Base-by-base conservation (phyloP, 2,113 vertebrate genomes). In the Riparia riparia region DNA sequence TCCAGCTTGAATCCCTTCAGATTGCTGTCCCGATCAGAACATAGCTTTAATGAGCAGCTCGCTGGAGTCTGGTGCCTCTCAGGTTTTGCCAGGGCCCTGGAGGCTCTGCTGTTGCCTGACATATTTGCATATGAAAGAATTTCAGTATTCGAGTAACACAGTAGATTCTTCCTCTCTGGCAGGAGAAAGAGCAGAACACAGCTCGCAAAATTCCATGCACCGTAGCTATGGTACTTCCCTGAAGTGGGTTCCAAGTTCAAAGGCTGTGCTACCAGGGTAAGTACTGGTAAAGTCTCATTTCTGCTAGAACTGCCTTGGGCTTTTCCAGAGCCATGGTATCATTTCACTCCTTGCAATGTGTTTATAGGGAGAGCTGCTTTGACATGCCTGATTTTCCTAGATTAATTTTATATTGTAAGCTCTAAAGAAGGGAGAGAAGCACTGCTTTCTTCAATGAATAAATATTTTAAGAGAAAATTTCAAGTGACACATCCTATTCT, bases 71-170 rank as follows among this genome's bases (percentile, higher is more conserved):
- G 78, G 29, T 69, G 69, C 73, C 91, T 97, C 86, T 39, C 96
- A 77, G 19, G 74, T 94, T 96, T 72, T 97, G 95, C 90, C 85
- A 90, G 64, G 93, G 69, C 88, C 91, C 96, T 93, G 81, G 89
- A 76, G 95, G 95, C 94, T 90, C 7, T 83, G 80, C 84, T 95
- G 44, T 56, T 97, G 93, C 94, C 87, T 97, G 95, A 82, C 73
- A 66, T 66, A 97, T 95, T 93, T 96, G 82, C 94, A 96, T 94
- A 95, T 95, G 95, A 96, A 97, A 96, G 94, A 91, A 94, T 96
- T 70, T 95, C 93, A 82, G 77, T 70, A 29, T 93, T 90, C 74
- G 51, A 86, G 79, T 88, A 85, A 61, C 69, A 78, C 25, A 81
- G 76, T 16, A 85, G 66, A 21, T 68, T 91, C 79, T 86, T 90